Conservation (phyloP, 2,888 invertebrate species). For the Drosophila macrospina region DNA sequence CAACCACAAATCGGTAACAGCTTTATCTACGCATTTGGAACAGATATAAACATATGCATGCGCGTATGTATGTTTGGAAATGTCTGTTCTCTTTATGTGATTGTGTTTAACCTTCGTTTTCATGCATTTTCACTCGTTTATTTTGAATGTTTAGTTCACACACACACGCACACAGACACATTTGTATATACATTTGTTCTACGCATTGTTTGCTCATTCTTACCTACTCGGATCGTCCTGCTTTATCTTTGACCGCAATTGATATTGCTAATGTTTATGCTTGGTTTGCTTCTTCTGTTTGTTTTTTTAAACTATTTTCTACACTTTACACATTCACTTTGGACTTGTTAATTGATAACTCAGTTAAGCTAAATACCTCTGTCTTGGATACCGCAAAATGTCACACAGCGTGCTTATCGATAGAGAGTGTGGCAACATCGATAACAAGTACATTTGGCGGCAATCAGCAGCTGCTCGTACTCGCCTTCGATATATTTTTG, state of each 20-base stretch:
- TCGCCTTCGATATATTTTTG: conserved; percentile 4
- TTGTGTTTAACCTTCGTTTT: conserved; percentile 50
- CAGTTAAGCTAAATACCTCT: conserved; percentile 33
- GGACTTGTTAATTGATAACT: conserved; percentile 32
- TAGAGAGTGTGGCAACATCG: conserved; percentile 17
- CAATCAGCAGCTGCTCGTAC: neutral
- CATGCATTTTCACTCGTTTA: conserved; percentile 36
- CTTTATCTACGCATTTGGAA: conserved; percentile 57
- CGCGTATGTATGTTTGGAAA: neutral
- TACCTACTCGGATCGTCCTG: conserved; percentile 33
- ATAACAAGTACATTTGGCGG: conserved; percentile 23
- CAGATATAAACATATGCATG: conserved; percentile 15
- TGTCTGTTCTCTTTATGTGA: conserved; percentile 40
- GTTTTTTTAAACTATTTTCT: conserved; percentile 9
- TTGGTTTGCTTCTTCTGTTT: neutral
- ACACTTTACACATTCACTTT: conserved; percentile 28
- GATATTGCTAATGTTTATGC: conserved; percentile 13
- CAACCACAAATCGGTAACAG: conserved; percentile 63
- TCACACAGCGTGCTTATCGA: conserved; percentile 33
- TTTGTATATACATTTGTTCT: neutral
- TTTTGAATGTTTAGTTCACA: conserved; percentile 43
- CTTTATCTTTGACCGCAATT: conserved; percentile 11
- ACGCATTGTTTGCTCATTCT: conserved; percentile 31
- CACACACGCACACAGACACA: neutral
- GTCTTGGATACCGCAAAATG: conserved; percentile 48